Percentiles rank a stretch among this genome's conserved stretches.
These are phyloP conservation scores for Lophochroa leadbeateri DNA, from an alignment of 2,113 vertebrate species.

Conservation along the genomic window DNA sequence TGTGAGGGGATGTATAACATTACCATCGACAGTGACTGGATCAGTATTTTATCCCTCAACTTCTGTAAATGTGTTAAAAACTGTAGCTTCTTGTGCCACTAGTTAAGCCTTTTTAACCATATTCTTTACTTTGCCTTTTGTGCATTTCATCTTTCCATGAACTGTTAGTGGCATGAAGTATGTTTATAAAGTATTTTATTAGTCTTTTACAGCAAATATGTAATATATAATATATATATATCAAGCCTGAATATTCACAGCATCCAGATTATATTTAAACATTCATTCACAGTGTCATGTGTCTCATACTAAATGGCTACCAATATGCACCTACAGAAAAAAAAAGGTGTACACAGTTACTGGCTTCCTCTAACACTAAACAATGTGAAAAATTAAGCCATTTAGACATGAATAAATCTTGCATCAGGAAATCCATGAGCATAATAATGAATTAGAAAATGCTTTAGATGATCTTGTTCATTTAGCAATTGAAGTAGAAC, in stretches of 20 bases:
- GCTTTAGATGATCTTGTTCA: neutral
- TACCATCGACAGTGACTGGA: neutral
- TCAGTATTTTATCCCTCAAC: neutral
- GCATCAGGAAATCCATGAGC: neutral
- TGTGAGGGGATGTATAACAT: neutral
- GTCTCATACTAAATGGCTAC: neutral
- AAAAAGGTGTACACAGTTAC: neutral
- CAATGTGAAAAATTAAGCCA: neutral
- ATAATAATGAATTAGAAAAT: neutral
- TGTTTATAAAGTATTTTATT: neutral
- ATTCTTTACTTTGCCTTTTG: neutral
- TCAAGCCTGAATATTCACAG: neutral
- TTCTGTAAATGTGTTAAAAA: neutral
- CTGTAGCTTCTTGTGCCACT: neutral
- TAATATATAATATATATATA: neutral
- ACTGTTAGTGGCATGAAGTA: neutral
- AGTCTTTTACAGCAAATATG: neutral
- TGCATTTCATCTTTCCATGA: neutral
- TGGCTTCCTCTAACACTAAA: neutral
- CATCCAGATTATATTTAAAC: neutral
- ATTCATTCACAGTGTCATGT: neutral
- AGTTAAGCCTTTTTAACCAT: neutral
- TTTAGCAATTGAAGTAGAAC: neutral
- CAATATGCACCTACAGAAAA: neutral
- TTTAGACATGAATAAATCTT: neutral